These are phyloP conservation scores for Hapalemur alaotrensis DNA, from an alignment of 2,797 vertebrate species.

Conservation along the genomic window DNA sequence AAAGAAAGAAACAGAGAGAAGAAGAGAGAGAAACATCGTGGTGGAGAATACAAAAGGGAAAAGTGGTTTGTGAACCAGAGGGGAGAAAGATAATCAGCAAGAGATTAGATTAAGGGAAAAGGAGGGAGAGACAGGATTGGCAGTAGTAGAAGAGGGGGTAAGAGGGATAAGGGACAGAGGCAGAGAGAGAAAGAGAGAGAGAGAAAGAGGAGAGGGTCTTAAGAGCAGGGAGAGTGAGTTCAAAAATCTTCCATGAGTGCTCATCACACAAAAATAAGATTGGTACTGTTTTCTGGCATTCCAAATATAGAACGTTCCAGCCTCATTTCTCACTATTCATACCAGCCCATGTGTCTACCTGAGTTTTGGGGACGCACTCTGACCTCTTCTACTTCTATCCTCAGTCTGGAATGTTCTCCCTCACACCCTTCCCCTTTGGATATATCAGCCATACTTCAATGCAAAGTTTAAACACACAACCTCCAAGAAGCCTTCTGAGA, in stretches of 20 bases:
- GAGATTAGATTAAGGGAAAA: background rate
- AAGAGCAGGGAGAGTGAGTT: background rate
- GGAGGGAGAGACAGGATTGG: background rate
- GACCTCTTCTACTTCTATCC: background rate
- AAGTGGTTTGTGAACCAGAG: background rate
- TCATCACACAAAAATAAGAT: background rate
- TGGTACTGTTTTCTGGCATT: background rate
- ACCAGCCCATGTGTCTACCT: background rate
- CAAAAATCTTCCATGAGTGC: background rate
- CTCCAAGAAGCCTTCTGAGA: background rate
- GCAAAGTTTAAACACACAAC: background rate
- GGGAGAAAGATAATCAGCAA: background rate
- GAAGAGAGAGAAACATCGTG: background rate
- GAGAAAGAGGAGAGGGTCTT: accelerated
- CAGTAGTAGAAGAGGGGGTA: no score
- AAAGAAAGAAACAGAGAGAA: background rate
- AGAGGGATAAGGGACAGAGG: background rate
- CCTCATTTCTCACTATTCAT: background rate
- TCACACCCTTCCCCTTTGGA: background rate
- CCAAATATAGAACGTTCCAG: background rate
- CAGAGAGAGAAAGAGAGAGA: background rate
- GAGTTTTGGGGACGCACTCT: background rate
- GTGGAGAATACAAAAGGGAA: background rate
- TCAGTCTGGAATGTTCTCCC: background rate
- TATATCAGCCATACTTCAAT: background rate